A percentile compares a stretch with the other conserved stretches of the same genome.
These are phyloP conservation scores for Amphimallon solstitiale DNA, from an alignment of 2,888 invertebrate species.

Conservation along the genomic window DNA sequence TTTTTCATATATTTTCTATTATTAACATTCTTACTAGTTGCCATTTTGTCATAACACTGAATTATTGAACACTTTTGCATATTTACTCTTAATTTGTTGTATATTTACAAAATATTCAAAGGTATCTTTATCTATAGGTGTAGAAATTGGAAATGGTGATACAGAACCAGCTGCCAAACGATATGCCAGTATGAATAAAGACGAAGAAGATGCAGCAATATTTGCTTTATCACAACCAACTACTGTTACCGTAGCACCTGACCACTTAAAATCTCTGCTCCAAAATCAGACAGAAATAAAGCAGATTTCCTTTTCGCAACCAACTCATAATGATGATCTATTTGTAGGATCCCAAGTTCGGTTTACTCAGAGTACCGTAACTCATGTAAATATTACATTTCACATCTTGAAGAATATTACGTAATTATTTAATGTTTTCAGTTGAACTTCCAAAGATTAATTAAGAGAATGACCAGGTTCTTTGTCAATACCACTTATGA, in stretches of 20 bases:
- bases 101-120: background rate
- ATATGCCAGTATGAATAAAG: background rate
- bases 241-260: conserved; percentile 48
- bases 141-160: background rate
- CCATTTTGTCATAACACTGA: too few species aligned
- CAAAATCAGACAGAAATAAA: conserved; percentile 42
- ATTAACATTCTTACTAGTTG: too few species aligned
- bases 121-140: background rate
- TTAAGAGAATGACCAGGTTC: conserved; percentile 93
- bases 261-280: conserved; percentile 52
- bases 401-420: background rate
- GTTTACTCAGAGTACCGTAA: conserved; percentile 65
- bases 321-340: conserved; percentile 83
- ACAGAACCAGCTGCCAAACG: conserved; percentile 2
- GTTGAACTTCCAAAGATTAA: conserved; percentile 81
- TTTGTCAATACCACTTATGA: conserved; percentile 79
- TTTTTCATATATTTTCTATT: too few species aligned
- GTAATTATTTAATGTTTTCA: conserved; percentile 57
- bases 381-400: conserved; percentile 48
- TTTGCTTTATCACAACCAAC: conserved; percentile 62
- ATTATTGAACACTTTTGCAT: background rate
- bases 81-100: background rate
- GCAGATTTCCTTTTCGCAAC: conserved; percentile 83
- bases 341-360: conserved; percentile 77
- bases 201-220: conserved; percentile 1